Evolutionary conservation across 2,797 vertebrate genomes (phyloP).

Genomic region (Sternarchorhynchus goeldii): DNA sequence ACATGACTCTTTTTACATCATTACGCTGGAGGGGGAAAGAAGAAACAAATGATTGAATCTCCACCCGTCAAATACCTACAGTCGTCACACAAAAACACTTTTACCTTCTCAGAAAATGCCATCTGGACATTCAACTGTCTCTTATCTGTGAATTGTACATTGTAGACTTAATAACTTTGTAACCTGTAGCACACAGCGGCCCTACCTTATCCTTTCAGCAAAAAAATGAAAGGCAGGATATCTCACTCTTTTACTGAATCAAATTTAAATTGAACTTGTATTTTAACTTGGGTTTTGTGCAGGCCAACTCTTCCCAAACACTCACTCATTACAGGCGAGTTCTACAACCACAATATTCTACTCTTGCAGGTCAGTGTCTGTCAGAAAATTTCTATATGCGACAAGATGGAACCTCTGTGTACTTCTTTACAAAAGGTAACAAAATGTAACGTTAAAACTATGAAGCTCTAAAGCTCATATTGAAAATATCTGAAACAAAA

Average conservation of each 20-base stretch:
- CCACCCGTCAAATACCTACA: neutral
- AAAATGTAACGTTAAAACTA: neutral
- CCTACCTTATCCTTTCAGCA: constrained; percentile 22
- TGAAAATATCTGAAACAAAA: neutral
- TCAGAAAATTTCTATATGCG: constrained; percentile 92
- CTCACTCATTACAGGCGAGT: too few species aligned
- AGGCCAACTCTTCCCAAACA: too few species aligned
- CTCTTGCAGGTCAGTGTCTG: constrained; percentile 81
- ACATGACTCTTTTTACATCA: neutral
- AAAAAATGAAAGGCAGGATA: neutral
- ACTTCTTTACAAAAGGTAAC: constrained; percentile 93
- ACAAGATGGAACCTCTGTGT: constrained; percentile 91
- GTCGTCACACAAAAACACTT: neutral
- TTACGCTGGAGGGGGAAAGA: neutral
- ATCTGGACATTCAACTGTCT: constrained; percentile 7
- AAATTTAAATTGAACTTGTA: too few species aligned
- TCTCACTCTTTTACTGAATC: neutral
- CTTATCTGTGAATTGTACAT: constrained; percentile 20
- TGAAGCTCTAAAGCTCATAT: neutral
- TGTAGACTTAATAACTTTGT: neutral
- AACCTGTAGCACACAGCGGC: constrained; percentile 7
- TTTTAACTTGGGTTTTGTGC: too few species aligned
- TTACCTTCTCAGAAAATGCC: neutral
- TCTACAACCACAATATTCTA: neutral
- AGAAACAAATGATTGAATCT: constrained; percentile 17